A percentile compares a stretch with the other conserved stretches of the same genome.
phyloP scores from a whole-genome alignment of 2,888 invertebrate genomes.

The Agonopterix heracliana region DNA sequence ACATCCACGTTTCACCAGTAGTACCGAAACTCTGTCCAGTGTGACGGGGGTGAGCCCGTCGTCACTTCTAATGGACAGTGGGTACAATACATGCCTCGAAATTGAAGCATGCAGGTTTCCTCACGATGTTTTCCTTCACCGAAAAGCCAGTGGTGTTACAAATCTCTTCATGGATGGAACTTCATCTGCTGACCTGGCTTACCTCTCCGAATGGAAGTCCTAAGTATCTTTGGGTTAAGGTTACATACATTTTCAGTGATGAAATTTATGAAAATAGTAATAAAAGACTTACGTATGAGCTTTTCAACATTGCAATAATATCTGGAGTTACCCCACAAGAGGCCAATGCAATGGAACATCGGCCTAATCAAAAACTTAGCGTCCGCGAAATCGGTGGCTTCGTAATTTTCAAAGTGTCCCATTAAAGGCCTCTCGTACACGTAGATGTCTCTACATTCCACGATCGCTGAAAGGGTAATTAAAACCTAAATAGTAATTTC shows the following conservation, averaged over 20 bases:
- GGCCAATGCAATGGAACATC: slow-evolving; percentile 86
- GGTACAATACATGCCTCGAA: too few relatives aligned
- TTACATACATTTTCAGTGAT: background rate
- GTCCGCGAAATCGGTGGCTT: slow-evolving; percentile 82
- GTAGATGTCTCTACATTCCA: slow-evolving; percentile 90
- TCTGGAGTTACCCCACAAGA: slow-evolving; percentile 90
- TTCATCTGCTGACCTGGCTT: too few relatives aligned
- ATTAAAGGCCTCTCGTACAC: slow-evolving; percentile 85
- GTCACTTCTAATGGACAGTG: too few relatives aligned
- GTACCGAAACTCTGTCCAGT: too few relatives aligned
- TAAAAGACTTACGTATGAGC: slow-evolving; percentile 55
- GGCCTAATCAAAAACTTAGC: slow-evolving; percentile 76
- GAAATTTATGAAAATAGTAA: background rate
- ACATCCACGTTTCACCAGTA: too few relatives aligned
- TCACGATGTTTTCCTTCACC: too few relatives aligned
- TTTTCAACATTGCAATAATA: slow-evolving; percentile 81
- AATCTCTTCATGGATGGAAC: too few relatives aligned
- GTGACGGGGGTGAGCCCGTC: too few relatives aligned
- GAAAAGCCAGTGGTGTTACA: too few relatives aligned
- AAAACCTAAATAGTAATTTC: too few relatives aligned
- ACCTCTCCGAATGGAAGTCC: too few relatives aligned
- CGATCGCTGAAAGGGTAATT: slow-evolving; percentile 78
- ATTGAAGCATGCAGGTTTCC: too few relatives aligned
- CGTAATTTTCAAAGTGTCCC: slow-evolving; percentile 81
- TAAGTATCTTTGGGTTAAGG: background rate